These are phyloP conservation scores for Alfaro cultratus DNA, from an alignment of 2,797 vertebrate species.

Conservation along the genomic window DNA sequence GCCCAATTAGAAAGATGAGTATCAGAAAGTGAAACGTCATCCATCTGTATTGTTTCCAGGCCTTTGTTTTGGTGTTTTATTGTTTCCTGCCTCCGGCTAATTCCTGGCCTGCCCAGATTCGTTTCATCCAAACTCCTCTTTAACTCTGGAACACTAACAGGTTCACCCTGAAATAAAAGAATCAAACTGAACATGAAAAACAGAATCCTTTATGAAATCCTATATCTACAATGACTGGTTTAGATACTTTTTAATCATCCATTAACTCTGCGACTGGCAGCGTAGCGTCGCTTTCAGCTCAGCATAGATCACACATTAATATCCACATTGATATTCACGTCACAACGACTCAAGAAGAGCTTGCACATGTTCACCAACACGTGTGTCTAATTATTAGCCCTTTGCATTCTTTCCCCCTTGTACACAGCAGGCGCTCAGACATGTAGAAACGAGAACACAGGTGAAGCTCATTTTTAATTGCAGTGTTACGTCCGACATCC, in stretches of 20 bases:
- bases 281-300: too few species aligned
- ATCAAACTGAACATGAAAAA: neutral
- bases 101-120: slow-evolving; percentile 69
- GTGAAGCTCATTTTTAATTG: neutral
- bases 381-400: neutral
- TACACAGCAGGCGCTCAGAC: neutral
- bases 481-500: neutral
- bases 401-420: neutral
- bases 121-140: slow-evolving; percentile 29
- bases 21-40: slow-evolving; percentile 16
- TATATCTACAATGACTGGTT: neutral
- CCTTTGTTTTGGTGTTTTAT: slow-evolving; percentile 20
- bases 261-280: neutral
- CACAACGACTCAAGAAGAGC: neutral
- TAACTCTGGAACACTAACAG: neutral
- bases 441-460: neutral
- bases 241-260: neutral
- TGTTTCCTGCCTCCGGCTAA: slow-evolving; percentile 62
- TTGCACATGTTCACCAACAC: neutral
- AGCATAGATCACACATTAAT: neutral
- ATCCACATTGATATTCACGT: neutral
- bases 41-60: slow-evolving; percentile 9
- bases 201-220: neutral
- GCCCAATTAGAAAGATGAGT: neutral
- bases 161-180: neutral